These are phyloP conservation scores for Cheilosia impressa DNA, from an alignment of 2,888 invertebrate genomes.

Conservation along the genomic window DNA sequence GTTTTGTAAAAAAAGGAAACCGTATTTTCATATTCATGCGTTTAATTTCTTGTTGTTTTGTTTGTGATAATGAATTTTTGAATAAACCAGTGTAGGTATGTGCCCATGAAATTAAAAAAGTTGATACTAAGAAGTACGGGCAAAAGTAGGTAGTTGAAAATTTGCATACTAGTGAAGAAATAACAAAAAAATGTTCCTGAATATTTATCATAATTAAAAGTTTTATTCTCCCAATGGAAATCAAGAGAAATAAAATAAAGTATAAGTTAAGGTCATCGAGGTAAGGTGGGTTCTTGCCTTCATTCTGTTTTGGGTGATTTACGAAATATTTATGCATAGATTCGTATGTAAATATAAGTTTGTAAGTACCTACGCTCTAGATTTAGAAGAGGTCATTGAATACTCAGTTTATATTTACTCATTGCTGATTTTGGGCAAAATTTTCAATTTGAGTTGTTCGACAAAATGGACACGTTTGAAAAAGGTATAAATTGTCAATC, in stretches of 20 bases:
- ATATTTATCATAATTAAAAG: slow-evolving; percentile 70
- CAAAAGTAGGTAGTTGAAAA: slow-evolving; percentile 46
- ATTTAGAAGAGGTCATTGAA: background rate
- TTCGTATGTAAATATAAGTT: background rate
- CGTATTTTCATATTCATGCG: slow-evolving; percentile 72
- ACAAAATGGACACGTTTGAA: no score
- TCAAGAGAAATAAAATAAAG: slow-evolving; percentile 34
- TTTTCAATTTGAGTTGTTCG: background rate
- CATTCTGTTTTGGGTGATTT: slow-evolving; percentile 17
- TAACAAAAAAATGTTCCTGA: slow-evolving; percentile 58
- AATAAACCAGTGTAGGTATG: background rate
- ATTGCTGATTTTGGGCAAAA: background rate
- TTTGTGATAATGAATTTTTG: slow-evolving; percentile 66
- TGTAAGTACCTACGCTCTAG: background rate
- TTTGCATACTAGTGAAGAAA: slow-evolving; percentile 60
- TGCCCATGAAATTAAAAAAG: slow-evolving; percentile 63
- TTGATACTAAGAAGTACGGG: slow-evolving; percentile 32
- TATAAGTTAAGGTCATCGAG: slow-evolving; percentile 19
- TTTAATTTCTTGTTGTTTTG: slow-evolving; percentile 32
- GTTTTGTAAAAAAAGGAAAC: slow-evolving; percentile 42
- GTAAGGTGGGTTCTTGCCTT: slow-evolving; percentile 1
- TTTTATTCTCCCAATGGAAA: slow-evolving; percentile 22
- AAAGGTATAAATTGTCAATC: no score
- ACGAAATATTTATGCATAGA: background rate
- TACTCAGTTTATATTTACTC: background rate